These are phyloP conservation scores for Hassar affinis DNA, from an alignment of 2,113 vertebrate genomes.

Conservation along the genomic window DNA sequence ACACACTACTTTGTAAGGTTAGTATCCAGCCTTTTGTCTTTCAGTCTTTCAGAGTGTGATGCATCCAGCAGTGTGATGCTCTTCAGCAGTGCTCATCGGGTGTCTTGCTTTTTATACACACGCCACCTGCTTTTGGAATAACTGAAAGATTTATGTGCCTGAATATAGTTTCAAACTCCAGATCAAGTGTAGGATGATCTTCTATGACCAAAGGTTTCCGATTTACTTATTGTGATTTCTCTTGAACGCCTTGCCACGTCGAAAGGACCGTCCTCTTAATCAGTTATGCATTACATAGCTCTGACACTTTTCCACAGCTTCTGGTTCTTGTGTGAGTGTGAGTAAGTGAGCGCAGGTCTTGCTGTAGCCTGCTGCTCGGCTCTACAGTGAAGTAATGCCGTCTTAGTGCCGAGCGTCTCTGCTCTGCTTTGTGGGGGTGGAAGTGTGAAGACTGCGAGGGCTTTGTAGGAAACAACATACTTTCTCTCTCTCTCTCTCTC, in stretches of 20 bases:
- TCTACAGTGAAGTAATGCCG: constrained; percentile 29
- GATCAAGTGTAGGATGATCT: background rate
- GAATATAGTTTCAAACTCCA: constrained; percentile 12
- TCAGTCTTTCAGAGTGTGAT: background rate
- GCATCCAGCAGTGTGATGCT: background rate
- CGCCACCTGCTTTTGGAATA: background rate
- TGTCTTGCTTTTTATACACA: constrained; percentile 27
- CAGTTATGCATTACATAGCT: background rate
- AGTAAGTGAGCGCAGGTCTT: background rate
- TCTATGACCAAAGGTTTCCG: background rate
- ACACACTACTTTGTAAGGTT: background rate
- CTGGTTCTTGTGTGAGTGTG: background rate
- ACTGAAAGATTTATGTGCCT: background rate
- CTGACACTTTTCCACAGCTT: constrained; percentile 1
- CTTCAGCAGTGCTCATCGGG: background rate
- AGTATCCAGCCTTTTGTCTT: background rate
- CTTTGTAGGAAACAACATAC: constrained; percentile 42
- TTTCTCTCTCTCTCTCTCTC: constrained; percentile 9
- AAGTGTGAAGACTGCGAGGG: constrained; percentile 52
- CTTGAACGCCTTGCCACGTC: too few relatives aligned
- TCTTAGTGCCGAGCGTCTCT: constrained; percentile 29
- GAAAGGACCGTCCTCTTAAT: background rate
- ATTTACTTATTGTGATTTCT: too few relatives aligned
- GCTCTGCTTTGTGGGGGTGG: constrained; percentile 53
- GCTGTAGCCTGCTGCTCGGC: constrained; percentile 18